Conservation (phyloP, 2,113 vertebrate genomes). For the Ramphastos sulfuratus region DNA sequence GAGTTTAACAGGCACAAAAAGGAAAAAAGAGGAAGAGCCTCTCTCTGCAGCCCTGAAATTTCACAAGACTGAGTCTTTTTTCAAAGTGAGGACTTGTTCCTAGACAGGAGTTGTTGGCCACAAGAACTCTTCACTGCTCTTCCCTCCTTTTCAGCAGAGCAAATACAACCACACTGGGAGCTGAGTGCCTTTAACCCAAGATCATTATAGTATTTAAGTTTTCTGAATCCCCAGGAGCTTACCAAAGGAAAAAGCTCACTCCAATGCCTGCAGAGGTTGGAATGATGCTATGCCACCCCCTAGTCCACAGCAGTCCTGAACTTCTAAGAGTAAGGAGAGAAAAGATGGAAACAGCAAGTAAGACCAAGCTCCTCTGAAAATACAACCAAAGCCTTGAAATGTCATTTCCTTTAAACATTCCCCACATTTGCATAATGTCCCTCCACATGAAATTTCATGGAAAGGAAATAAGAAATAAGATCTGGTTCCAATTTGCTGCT, state of each 20-base stretch:
- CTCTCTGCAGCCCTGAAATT: background rate
- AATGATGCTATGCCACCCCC: background rate
- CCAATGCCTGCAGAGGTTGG: background rate
- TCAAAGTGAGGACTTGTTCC: background rate
- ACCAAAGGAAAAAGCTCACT: background rate
- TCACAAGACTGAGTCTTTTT: background rate
- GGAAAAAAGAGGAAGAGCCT: background rate
- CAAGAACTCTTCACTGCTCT: background rate
- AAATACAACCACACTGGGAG: background rate
- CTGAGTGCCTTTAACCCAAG: background rate
- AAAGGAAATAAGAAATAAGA: background rate
- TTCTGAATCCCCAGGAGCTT: background rate
- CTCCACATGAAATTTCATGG: background rate
- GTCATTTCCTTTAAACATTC: background rate
- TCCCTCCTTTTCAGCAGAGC: background rate
- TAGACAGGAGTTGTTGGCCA: background rate
- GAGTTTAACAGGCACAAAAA: background rate
- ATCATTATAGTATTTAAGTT: background rate
- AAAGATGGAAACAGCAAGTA: background rate
- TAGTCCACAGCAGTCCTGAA: background rate
- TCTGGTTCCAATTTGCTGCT: background rate
- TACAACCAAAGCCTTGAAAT: background rate
- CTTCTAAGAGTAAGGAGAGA: background rate
- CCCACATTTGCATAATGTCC: background rate
- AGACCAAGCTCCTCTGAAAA: background rate